These are phyloP conservation scores for Lytechinus pictus DNA, from an alignment of 35 echinoderm and acorn worm genomes.

Conservation along the genomic window DNA sequence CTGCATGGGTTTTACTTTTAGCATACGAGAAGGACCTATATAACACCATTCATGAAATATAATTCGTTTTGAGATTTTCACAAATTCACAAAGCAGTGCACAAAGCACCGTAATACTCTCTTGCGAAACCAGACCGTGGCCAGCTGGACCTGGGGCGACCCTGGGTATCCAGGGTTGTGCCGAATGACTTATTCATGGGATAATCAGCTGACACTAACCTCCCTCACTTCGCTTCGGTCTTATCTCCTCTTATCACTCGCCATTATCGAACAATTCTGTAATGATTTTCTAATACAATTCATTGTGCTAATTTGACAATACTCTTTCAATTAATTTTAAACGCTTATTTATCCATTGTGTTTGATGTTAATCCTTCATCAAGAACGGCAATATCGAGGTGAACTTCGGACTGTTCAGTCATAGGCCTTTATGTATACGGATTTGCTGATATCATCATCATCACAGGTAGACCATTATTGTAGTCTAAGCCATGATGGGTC, in stretches of 20 bases:
- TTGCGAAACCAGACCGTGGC: neutral
- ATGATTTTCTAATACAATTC: constrained; percentile 14
- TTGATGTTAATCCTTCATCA: neutral
- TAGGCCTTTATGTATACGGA: neutral
- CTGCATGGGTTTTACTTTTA: too few species aligned
- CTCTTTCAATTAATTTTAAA: neutral
- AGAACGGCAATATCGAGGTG: neutral
- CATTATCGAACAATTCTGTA: neutral
- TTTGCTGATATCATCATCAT: neutral
- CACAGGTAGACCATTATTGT: neutral
- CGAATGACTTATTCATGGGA: constrained; percentile 3
- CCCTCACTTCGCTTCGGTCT: neutral
- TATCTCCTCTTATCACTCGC: neutral
- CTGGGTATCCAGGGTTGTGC: neutral
- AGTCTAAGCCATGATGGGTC: neutral
- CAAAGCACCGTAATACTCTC: neutral
- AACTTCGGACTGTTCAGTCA: neutral
- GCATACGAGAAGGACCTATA: neutral
- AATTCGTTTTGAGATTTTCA: neutral
- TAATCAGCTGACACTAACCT: constrained; percentile 10
- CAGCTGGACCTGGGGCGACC: neutral
- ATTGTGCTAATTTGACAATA: constrained; percentile 13
- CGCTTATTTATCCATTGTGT: neutral
- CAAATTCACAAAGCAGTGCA: neutral
- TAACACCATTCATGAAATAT: neutral